A percentile compares a stretch with the other conserved stretches of the same genome.
phyloP scores from a whole-genome alignment of 2,797 vertebrate species.

The Paguma larvata region DNA sequence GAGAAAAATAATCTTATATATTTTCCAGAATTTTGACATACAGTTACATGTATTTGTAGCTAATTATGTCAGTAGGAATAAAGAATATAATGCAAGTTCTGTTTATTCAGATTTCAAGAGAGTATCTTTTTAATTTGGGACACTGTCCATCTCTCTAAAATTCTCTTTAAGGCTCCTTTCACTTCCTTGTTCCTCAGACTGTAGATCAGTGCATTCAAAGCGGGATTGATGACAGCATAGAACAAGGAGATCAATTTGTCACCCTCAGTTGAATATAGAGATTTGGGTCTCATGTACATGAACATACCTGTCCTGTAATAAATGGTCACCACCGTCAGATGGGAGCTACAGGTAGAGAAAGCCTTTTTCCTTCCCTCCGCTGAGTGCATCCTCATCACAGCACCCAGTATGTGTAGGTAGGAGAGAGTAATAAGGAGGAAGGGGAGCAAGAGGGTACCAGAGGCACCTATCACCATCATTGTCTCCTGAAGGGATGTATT shows the following conservation, averaged over 20 bases:
- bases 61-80: neutral
- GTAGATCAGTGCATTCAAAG: neutral
- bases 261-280: neutral
- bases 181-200: neutral
- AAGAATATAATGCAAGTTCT: neutral
- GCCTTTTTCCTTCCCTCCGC: slow-evolving; percentile 8
- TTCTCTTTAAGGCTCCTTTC: neutral
- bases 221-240: neutral
- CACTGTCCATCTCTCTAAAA: neutral
- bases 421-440: slow-evolving; percentile 39
- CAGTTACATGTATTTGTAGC: neutral
- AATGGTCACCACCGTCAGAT: neutral
- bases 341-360: slow-evolving; percentile 23
- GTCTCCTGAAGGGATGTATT: neutral
- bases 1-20: neutral
- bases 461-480: neutral
- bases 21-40: neutral
- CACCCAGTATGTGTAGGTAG: neutral
- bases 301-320: neutral
- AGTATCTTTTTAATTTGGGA: neutral
- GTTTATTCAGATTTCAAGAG: neutral
- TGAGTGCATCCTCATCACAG: slow-evolving; percentile 10
- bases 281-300: slow-evolving; percentile 16
- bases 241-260: slow-evolving; percentile 59
- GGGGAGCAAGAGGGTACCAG: neutral